Evolutionary conservation across 2,113 vertebrate genomes (phyloP).

Genomic region (Mustela lutreola): DNA sequence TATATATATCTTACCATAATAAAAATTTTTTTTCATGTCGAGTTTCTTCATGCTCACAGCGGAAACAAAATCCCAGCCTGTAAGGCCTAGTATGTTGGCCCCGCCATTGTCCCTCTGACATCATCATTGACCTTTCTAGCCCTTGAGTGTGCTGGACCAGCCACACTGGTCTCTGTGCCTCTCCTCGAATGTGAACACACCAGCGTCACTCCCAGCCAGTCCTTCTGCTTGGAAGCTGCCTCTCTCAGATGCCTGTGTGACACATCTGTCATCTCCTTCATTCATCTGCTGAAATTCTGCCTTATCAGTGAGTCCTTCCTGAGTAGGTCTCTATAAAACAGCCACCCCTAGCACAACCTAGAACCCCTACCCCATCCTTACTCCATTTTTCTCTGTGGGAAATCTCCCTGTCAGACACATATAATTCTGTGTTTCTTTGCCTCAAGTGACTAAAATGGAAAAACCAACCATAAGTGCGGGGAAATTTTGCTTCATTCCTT

Average conservation of each 20-base stretch:
- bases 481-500: neutral
- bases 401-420: neutral
- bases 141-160: fast-evolving
- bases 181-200: neutral
- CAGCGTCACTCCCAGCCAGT: neutral
- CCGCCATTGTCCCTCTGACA: neutral
- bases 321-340: neutral
- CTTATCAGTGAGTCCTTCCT: neutral
- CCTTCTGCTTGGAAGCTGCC: neutral
- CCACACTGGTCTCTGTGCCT: neutral
- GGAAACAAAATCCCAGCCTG: neutral
- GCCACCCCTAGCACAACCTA: neutral
- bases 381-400: neutral
- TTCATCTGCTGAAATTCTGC: neutral
- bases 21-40: neutral
- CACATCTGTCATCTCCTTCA: neutral
- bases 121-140: neutral
- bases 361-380: neutral
- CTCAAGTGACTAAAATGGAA: neutral
- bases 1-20: neutral
- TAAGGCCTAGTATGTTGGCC: neutral
- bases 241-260: neutral
- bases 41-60: neutral
- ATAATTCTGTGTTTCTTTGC: neutral
- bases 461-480: neutral